These are phyloP conservation scores for Autographa gamma DNA, from an alignment of 2,888 invertebrate species.

Conservation along the genomic window DNA sequence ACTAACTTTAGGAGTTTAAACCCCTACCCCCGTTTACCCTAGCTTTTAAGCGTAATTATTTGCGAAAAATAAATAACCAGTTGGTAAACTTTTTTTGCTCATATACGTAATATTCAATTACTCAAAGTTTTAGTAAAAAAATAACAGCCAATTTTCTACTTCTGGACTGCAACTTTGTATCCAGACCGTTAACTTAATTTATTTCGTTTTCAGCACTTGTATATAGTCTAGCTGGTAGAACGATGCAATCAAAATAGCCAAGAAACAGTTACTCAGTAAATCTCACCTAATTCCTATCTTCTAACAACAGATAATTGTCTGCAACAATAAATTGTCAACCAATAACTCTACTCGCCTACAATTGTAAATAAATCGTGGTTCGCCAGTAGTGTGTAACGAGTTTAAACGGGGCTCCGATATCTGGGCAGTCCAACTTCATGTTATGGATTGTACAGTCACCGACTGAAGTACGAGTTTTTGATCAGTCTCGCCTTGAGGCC, in stretches of 20 bases:
- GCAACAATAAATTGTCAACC: constrained; percentile 41
- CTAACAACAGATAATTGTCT: constrained; percentile 53
- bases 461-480: constrained; percentile 77
- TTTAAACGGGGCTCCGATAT: constrained; percentile 69
- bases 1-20: too few relatives aligned
- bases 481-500: constrained; percentile 80
- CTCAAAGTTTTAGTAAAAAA: too few relatives aligned
- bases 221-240: background rate
- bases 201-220: background rate
- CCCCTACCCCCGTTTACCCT: too few relatives aligned
- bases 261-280: constrained; percentile 1
- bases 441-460: constrained; percentile 77
- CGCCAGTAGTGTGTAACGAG: constrained; percentile 59
- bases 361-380: constrained; percentile 58
- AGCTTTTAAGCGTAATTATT: too few relatives aligned
- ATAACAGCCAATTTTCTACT: background rate
- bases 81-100: too few relatives aligned
- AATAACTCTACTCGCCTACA: constrained; percentile 56
- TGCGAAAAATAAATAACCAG: too few relatives aligned
- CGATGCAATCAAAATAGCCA: constrained; percentile 2
- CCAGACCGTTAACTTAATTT: background rate
- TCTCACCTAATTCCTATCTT: constrained; percentile 2
- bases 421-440: constrained; percentile 69
- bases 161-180: background rate
- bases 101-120: too few relatives aligned